phyloP scores from a whole-genome alignment of 2,888 invertebrate species.

The Rotaria macrura region DNA sequence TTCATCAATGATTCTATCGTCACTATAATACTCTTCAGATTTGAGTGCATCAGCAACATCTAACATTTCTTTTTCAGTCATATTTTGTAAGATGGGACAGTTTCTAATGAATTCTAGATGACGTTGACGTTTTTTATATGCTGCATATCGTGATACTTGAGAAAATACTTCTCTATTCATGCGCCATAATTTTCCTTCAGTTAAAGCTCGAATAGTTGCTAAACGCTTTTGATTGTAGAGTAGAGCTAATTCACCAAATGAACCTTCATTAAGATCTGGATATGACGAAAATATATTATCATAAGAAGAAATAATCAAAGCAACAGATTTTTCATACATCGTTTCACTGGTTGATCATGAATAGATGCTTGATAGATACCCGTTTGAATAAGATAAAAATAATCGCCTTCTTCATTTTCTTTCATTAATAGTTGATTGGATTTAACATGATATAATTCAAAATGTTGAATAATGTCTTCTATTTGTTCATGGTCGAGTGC shows the following conservation, averaged over 20 bases:
- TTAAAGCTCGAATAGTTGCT: slow-evolving; percentile 66
- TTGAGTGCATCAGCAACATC: background rate
- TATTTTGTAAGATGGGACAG: background rate
- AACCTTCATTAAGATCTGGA: slow-evolving; percentile 71
- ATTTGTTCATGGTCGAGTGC: background rate
- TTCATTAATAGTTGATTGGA: background rate
- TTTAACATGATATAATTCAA: background rate
- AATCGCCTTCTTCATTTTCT: slow-evolving; percentile 75
- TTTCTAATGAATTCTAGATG: background rate
- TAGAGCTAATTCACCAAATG: slow-evolving; percentile 88
- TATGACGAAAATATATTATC: background rate
- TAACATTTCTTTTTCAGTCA: background rate
- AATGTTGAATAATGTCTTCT: background rate
- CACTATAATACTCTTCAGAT: background rate
- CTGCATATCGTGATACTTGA: background rate
- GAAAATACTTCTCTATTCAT: slow-evolving; percentile 83
- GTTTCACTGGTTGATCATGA: slow-evolving; percentile 61
- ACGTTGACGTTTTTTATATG: background rate
- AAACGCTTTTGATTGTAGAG: slow-evolving; percentile 85
- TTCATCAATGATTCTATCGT: background rate
- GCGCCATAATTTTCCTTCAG: slow-evolving; percentile 84
- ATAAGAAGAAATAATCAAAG: too few species aligned
- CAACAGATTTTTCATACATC: slow-evolving; percentile 40
- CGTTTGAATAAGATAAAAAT: slow-evolving; percentile 94
- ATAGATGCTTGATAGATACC: slow-evolving; percentile 71